Evolutionary conservation across 2,113 vertebrate species (phyloP).

Genomic region (Alosa alosa): DNA sequence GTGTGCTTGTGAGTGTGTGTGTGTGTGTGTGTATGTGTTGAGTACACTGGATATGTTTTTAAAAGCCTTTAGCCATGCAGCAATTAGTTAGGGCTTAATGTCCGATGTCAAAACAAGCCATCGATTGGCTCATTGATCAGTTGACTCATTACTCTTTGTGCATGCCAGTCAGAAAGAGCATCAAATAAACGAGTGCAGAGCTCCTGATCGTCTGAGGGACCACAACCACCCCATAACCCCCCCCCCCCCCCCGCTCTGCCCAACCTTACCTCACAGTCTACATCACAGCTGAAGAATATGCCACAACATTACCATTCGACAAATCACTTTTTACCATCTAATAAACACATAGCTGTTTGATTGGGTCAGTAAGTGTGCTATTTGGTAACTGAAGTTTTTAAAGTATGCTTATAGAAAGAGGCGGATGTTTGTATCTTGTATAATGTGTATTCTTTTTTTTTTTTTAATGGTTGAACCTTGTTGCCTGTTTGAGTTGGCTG

Average conservation of each 20-base stretch:
- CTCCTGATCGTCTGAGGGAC: neutral
- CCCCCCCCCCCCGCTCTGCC: neutral
- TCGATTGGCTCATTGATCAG: slow-evolving; percentile 84
- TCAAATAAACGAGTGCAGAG: neutral
- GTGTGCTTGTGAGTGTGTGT: neutral
- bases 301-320: no score
- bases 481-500: neutral
- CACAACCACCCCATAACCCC: no score
- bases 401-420: neutral
- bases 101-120: slow-evolving; percentile 86
- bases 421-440: neutral
- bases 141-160: slow-evolving; percentile 77
- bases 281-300: neutral
- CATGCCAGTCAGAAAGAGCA: slow-evolving; percentile 3
- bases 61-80: slow-evolving; percentile 85
- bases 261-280: neutral
- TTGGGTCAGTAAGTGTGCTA: neutral
- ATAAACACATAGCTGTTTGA: neutral
- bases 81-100: slow-evolving; percentile 96
- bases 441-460: neutral
- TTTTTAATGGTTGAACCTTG: neutral
- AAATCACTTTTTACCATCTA: no score
- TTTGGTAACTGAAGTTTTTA: neutral
- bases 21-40: neutral
- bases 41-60: slow-evolving; percentile 75